Evolutionary conservation across 2,888 invertebrate genomes (phyloP), one percentile per base, ranked within the genome.

Genomic region (Alloplasta piceator): DNA sequence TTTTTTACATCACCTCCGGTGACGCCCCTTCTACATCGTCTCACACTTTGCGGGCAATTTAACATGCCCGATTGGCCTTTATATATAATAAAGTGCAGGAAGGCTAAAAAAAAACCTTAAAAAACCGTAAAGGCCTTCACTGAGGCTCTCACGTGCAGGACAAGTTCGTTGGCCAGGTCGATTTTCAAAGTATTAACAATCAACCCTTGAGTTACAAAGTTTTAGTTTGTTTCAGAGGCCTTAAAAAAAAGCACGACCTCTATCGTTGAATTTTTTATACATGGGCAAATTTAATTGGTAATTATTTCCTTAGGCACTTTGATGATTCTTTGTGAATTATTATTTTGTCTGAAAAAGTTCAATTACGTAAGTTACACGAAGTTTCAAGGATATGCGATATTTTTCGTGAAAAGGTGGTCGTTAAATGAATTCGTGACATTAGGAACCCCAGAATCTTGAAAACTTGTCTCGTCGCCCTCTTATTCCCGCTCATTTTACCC

Each of bases 101-200:
- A 60, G 41, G 38, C 26, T 6, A 58, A 52, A 61, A 68, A 67
- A 55, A 16, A 48, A 61, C 1, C 26, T 60, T 10, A 55, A 43
- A 61, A 55, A 55, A 16, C 3, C 6, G 10, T 10, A 36, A 43
- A n/a, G 16, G n/a, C 12, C 50, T 26, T 75, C 61, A 9, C n/a
- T 9, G 36, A 50, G 43, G n/a, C 70, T 38, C 39, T 9, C 7
- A 50, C 9, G 66, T 75, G 41, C 50, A 41, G 48, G 50, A 67
- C 67, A 52, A 76, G 68, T 76, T 68, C 68, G 55, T 76, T 76
- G 61, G 14, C 75, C 68, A 68, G 9, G n/a, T 9, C n/a, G 36
- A 38, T 43, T 12, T 12, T 41, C n/a, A 16, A 39, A 43, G 38
- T 43, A 16, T 63, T 14, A 63, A 43, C 26, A 43, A 9, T n/a